Evolutionary conservation across 1,140 invertebrate genomes (phyloP).

Genomic region (Steinernema khuongi): DNA sequence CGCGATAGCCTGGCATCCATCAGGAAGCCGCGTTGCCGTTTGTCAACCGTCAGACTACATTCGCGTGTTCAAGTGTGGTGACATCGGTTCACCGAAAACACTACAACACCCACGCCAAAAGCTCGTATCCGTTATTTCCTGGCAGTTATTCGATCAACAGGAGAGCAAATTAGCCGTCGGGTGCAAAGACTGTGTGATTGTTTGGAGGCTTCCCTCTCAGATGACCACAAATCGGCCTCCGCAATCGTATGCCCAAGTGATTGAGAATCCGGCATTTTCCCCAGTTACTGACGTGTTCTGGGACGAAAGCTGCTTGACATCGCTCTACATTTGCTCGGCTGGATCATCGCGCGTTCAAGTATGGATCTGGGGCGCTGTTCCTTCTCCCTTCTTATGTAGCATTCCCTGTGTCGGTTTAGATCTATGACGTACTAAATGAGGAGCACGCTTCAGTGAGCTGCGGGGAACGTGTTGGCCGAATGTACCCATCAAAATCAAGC

Average conservation of each 20-base stretch:
- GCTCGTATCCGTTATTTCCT: neutral
- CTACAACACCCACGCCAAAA: slow-evolving; percentile 15
- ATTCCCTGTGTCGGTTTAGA: neutral
- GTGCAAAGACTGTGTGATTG: neutral
- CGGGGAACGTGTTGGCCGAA: neutral
- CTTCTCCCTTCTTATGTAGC: neutral
- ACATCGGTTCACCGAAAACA: neutral
- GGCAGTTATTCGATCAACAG: slow-evolving; percentile 18
- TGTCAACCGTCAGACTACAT: slow-evolving; percentile 23
- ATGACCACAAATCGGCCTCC: neutral
- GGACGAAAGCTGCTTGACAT: neutral
- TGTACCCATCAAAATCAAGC: neutral
- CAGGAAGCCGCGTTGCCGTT: slow-evolving; percentile 6
- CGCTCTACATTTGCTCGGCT: neutral
- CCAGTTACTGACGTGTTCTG: neutral
- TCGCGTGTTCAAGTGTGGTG: slow-evolving; percentile 23
- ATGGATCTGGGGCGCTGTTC: no score
- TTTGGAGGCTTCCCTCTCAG: neutral
- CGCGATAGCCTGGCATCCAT: slow-evolving; percentile 15
- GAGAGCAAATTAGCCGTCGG: neutral
- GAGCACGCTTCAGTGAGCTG: neutral
- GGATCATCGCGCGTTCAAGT: neutral
- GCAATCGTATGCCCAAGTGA: neutral
- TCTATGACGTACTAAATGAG: neutral
- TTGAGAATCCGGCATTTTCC: neutral